phyloP scores from a whole-genome alignment of 2,113 vertebrate species.

The Cyanoramphus novaezelandiae region DNA sequence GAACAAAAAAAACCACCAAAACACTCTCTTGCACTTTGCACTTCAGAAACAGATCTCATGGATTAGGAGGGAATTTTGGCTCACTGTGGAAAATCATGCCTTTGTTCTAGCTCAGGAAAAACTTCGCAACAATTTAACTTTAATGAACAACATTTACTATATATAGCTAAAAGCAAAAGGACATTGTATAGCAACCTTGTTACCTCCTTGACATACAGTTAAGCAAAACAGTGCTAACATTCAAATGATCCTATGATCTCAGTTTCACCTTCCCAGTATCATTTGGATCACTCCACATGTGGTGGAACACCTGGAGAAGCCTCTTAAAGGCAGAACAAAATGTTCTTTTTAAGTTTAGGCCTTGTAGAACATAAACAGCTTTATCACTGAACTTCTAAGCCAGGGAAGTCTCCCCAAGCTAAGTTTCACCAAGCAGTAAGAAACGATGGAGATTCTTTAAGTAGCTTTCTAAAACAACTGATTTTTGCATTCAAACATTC shows the following conservation, averaged over 20 bases:
- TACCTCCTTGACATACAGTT: not conserved
- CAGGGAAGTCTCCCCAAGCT: not conserved
- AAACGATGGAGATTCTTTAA: not conserved
- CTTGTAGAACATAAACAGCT: not conserved
- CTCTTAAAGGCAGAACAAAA: not conserved
- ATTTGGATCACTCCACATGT: not conserved
- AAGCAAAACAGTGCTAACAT: not conserved
- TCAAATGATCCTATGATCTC: not conserved
- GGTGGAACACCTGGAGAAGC: not conserved
- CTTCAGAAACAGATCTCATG: not conserved
- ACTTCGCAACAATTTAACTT: not conserved
- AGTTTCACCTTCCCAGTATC: not conserved
- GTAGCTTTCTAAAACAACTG: not conserved
- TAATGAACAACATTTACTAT: not conserved
- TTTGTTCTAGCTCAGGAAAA: not conserved
- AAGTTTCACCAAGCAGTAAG: not conserved
- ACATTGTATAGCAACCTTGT: not conserved
- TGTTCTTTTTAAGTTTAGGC: not conserved
- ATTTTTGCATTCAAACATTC: not conserved
- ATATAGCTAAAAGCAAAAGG: not conserved
- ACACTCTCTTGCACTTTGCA: not conserved
- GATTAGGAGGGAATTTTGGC: not conserved
- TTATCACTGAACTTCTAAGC: conserved; percentile 23
- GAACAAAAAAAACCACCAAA: not conserved
- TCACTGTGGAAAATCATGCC: not conserved